Evolutionary conservation across 2,888 invertebrate species (phyloP), one percentile per base, ranked within the genome.

Genomic region (Myathropa florea): DNA sequence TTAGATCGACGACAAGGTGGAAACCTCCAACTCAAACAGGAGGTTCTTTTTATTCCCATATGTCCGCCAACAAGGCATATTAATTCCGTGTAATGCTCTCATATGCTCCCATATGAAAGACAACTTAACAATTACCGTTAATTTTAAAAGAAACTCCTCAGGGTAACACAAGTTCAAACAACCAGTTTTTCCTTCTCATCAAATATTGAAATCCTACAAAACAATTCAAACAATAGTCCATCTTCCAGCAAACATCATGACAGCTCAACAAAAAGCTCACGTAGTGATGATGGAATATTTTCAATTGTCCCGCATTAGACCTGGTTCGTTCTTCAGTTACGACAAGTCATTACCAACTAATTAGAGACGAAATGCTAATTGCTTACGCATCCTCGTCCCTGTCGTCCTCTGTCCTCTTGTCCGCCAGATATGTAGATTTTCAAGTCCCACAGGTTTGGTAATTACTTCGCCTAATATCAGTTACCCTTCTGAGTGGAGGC

Each of bases 301-400:
- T 64, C 30, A 71, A 64, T 59, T 71, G 39, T 39, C 36, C 30
- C 57, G 26, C 57, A 10, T 61, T 28, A 36, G 59, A 26, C 33
- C 33, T 59, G 36, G 12, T 53, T 24, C 24, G 46, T 30, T 59
- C 33, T 14, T n/a, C 33, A 12, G 24, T 64, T 64, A 71, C 12
- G 30, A 39, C 28, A 65, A 70, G 64, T 71, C 71, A 71, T 79
- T 79, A 65, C 57, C 39, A 55, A 24, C 70, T 78, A 78, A 78
- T 78, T 78, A 78, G 63, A 63, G 53, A 55, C 7, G n/a, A 68
- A 70, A 64, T 71, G 71, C 46, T 78, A 71, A 64, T 71, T 78
- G 71, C 61, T 63, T 57, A 28, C 63, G 57, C 23, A 28, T 57
- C 36, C 55, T 46, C 24, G 30, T n/a, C 23, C 21, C 26, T n/a